Evolutionary conservation across 2,888 invertebrate genomes (phyloP), one percentile per base, ranked within the genome.

Genomic region (Luperina testacea): DNA sequence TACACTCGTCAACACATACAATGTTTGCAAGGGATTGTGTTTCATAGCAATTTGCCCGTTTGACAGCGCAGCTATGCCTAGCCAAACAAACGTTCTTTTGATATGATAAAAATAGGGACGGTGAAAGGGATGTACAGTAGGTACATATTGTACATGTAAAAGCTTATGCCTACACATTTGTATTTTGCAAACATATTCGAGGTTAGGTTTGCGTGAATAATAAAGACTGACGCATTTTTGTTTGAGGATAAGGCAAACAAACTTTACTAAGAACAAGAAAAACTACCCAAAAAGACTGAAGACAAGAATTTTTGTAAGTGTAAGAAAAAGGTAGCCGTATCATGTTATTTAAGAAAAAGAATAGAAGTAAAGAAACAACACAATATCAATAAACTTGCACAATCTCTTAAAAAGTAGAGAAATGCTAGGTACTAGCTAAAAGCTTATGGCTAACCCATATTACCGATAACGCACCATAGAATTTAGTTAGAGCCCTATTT

Each of bases 1-100:
- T 83, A 89, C 84, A 86, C 79, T 85, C 84, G 90, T 90, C 89
- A 90, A 83, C 83, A 84, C 72, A 77, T 51, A 82, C 79, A 86
- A 77, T 90, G 87, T 90, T 89, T 90, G 87, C 85, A 75, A 77
- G 82, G 85, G 91, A 90, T 92, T 89, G 87, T 87, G 80, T 92
- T 91, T 89, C 92, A 89, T 86, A 88, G 86, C 89, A 89, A 90
- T 91, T 90, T 89, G 83, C 83, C 87, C 79, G 81, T 82, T 87
- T 89, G 89, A 87, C 89, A 89, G 84, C 86, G 71, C 79, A 87
- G 86, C 87, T 87, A 87, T 89, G 87, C 86, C 82, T 89, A 89
- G 85, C 86, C 78, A 87, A 80, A 84, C 86, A 82, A 57, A 77
- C 71, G 20, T 72, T 70, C 77, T 77, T 77, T 84, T 80, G 72